Evolutionary conservation across 2,888 invertebrate species (phyloP), one percentile per base, ranked within the genome.

Genomic region (Melitaea athalia): DNA sequence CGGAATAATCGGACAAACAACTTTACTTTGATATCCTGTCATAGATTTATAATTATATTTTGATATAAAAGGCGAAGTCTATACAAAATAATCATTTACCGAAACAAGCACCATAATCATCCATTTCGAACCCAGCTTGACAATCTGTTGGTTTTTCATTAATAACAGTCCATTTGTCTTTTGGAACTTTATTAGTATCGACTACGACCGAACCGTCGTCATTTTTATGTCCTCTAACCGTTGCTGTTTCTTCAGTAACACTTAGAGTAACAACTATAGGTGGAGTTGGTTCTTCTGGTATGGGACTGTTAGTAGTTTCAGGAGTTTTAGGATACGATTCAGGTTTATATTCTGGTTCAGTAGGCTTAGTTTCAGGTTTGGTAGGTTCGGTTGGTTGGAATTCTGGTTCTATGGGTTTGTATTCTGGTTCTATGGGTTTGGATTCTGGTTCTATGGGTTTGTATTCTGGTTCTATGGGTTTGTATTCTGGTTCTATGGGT

Each of bases 101-200:
- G 72, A 92, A 88, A 80, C 95, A 95, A 59, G 93, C 93, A 6
- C 95, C 94, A 72, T 87, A 86, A 24, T 85, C 83, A 75, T 94
- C 93, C 57, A 91, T 79, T 70, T 93, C 90, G 73, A 94, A 95
- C 0, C 95, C 95, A 69, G 75, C 63, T 12, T 89, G 87, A 78
- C 94, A 94, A 11, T 82, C 79, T 0, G 74, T 77, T 0, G 86
- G 86, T 63, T 76, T 85, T 31, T 73, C 75, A 47, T 81, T 77
- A 5, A 85, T 77, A 42, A 79, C 82, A 0, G 85, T 87, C 89
- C 88, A 88, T 63, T 82, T 78, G 67, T 87, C 86, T 59, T 84
- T 84, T 0, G 86, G 85, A n/a, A 86, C 68, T 50, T 80, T 74
- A n/a, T 81, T 75, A 0, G 85, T 86, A 66, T 89, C 79, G 0